Base-by-base conservation (phyloP, 1,140 invertebrate species). In the Steinernema feltiae region DNA sequence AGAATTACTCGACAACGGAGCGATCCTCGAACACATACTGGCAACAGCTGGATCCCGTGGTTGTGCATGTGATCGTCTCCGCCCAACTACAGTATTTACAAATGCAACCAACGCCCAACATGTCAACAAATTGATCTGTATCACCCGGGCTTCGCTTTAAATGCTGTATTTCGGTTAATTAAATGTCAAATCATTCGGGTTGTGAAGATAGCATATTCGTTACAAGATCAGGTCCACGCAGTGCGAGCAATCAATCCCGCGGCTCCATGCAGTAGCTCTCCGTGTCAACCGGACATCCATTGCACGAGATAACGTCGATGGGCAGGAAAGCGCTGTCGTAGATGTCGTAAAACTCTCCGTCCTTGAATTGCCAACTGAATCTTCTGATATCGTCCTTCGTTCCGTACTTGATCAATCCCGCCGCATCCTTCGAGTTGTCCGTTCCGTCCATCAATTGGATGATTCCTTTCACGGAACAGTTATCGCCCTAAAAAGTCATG, bases 181-280 rank as follows among this genome's bases (percentile, higher is more conserved):
- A n/a, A n/a, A n/a, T n/a, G n/a, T n/a, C n/a, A n/a, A n/a, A n/a
- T n/a, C n/a, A n/a, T n/a, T n/a, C n/a, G n/a, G n/a, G n/a, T n/a
- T n/a, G n/a, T n/a, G n/a, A n/a, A n/a, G n/a, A n/a, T n/a, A n/a
- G n/a, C n/a, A n/a, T n/a, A n/a, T n/a, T n/a, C n/a, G n/a, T n/a
- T n/a, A n/a, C n/a, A n/a, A n/a, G n/a, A n/a, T n/a, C n/a, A n/a
- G n/a, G n/a, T n/a, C n/a, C n/a, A n/a, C n/a, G n/a, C n/a, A n/a
- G n/a, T n/a, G n/a, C n/a, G n/a, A n/a, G n/a, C n/a, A n/a, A n/a
- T 41, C 35, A 41, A 7, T 41, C 35, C 35, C 18, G 7, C 7
- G 35, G 35, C 35, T 63, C 53, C 53, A 63, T n/a, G 53, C 53
- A 63, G 53, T 63, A 63, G 53, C 24, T 15, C 53, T n/a, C 24